Conservation (phyloP, 1,140 invertebrate genomes). For the Orchestia grillus region DNA sequence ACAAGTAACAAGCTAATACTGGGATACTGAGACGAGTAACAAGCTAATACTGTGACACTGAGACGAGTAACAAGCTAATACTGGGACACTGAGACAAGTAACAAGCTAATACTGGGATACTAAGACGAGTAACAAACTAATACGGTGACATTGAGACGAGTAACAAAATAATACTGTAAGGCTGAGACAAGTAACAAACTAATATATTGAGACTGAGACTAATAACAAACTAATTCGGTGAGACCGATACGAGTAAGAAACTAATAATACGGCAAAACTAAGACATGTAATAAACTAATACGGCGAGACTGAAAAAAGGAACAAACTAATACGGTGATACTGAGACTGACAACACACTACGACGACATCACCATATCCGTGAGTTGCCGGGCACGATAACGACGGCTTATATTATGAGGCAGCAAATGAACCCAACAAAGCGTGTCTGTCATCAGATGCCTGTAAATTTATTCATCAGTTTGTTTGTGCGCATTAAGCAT, state of each 20-base stretch:
- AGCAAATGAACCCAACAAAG: no score
- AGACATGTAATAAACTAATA: not conserved
- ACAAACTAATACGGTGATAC: not conserved
- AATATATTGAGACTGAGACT: not conserved
- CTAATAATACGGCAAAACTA: not conserved
- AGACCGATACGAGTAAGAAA: not conserved
- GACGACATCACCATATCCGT: no score
- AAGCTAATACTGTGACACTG: no score
- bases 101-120: not conserved
- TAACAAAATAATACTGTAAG: not conserved
- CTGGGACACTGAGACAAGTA: not conserved
- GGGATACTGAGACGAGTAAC: no score
- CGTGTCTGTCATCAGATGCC: no score
- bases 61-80: no score
- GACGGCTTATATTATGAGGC: no score
- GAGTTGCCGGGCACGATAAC: no score
- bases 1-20: no score
- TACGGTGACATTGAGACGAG: not conserved
- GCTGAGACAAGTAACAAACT: not conserved
- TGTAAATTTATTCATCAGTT: no score
- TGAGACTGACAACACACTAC: not conserved
- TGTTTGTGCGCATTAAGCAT: no score
- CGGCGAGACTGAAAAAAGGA: not conserved
- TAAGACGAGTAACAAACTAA: not conserved
- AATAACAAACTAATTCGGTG: no score